Percentiles rank a stretch among this genome's conserved stretches.
Conservation (phyloP, 2,797 vertebrate species). For the Macrochelys suwanniensis region DNA sequence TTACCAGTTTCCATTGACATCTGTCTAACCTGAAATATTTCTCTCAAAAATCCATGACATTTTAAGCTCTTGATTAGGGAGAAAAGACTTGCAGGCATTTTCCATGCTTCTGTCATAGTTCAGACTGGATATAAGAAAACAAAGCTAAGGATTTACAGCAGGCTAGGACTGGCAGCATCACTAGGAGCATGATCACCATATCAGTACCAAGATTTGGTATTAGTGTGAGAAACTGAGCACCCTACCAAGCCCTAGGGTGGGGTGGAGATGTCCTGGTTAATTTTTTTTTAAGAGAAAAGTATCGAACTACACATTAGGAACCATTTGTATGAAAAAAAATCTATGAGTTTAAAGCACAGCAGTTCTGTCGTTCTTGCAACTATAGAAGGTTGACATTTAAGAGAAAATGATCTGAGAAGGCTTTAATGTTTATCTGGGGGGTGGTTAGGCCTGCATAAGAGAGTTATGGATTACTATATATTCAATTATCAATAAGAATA, state of each 20-base stretch:
- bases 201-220: not conserved
- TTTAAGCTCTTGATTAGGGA: not conserved
- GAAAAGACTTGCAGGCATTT: not conserved
- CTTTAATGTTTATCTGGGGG: not conserved
- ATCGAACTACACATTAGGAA: not conserved
- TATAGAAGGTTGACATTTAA: not conserved
- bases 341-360: not conserved
- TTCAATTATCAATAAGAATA: not conserved
- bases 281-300: not conserved
- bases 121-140: not conserved
- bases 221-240: not conserved
- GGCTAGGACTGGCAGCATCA: not conserved
- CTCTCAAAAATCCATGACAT: not conserved
- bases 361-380: not conserved
- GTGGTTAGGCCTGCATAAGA: not conserved
- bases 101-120: not conserved
- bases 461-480: not conserved
- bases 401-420: not conserved
- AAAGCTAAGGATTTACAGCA: too few species aligned
- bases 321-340: not conserved
- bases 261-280: not conserved
- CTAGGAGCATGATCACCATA: not conserved
- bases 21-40: not conserved
- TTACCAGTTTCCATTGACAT: not conserved
- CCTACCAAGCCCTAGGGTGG: not conserved